Conservation (phyloP, 1,140 invertebrate species). For the Formica selysi region DNA sequence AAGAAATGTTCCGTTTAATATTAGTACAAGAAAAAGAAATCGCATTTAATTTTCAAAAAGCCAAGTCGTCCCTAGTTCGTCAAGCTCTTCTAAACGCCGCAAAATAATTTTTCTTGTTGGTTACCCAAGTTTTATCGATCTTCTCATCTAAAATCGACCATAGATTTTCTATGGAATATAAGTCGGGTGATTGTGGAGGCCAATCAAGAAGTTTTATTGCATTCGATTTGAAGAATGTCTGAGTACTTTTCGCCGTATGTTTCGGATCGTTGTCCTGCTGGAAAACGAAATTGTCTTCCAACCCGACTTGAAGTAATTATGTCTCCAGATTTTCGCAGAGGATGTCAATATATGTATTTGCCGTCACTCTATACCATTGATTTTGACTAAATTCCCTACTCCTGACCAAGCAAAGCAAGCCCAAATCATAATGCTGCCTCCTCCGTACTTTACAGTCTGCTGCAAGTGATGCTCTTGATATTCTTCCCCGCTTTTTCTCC, state of each 20-base stretch:
- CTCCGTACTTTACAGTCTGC: neutral
- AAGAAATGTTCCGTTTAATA: too few species aligned
- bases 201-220: conserved; percentile 6
- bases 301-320: neutral
- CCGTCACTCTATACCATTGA: neutral
- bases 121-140: conserved; percentile 2
- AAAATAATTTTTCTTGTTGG: neutral
- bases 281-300: neutral
- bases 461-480: neutral
- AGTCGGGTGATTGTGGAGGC: neutral
- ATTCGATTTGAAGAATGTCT: neutral
- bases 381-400: neutral
- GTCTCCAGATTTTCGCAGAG: neutral
- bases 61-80: neutral
- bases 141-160: conserved; percentile 5
- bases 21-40: too few species aligned
- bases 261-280: conserved; percentile 21
- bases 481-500: neutral
- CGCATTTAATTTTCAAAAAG: neutral
- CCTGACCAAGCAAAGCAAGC: neutral
- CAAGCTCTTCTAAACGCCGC: neutral
- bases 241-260: neutral
- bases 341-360: neutral
- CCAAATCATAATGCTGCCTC: neutral
- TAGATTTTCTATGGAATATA: conserved; percentile 36